phyloP scores from a whole-genome alignment of 2,888 invertebrate species.

The Idaea dimidiata region DNA sequence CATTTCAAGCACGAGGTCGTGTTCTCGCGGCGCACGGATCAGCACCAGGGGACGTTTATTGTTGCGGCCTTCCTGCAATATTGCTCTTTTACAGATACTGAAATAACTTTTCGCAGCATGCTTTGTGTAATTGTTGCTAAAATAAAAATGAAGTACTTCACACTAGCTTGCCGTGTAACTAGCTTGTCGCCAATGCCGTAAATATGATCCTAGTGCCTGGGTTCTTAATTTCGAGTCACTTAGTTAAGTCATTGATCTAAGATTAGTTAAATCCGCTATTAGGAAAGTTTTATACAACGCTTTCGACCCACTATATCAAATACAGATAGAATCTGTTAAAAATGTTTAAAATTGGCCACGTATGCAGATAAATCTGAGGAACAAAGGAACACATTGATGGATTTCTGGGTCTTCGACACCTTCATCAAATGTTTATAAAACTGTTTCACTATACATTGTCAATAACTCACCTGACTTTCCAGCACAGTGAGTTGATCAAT shows the following conservation, averaged over 20 bases:
- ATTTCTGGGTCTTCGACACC: background rate
- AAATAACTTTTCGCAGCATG: background rate
- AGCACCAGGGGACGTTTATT: conserved; percentile 91
- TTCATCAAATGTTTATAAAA: background rate
- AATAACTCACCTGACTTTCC: conserved; percentile 87
- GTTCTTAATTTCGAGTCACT: too few species aligned
- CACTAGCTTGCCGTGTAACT: too few species aligned
- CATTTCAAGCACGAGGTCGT: conserved; percentile 95
- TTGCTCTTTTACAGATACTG: conserved; percentile 1
- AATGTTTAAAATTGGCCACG: background rate
- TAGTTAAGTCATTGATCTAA: too few species aligned
- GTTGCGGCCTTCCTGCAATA: conserved; percentile 81
- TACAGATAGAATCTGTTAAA: background rate
- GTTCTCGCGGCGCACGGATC: conserved; percentile 91
- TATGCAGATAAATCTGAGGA: background rate
- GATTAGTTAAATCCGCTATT: too few species aligned
- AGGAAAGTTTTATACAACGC: too few species aligned
- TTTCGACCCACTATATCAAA: too few species aligned
- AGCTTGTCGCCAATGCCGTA: too few species aligned
- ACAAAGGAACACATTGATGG: too few species aligned
- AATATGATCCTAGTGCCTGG: too few species aligned
- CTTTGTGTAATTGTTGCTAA: too few species aligned
- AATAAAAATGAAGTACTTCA: too few species aligned
- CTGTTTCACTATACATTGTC: background rate
- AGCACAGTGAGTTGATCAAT: conserved; percentile 91